Evolutionary conservation across 2,797 vertebrate genomes (phyloP).

Genomic region (Craterocephalus amniculus): DNA sequence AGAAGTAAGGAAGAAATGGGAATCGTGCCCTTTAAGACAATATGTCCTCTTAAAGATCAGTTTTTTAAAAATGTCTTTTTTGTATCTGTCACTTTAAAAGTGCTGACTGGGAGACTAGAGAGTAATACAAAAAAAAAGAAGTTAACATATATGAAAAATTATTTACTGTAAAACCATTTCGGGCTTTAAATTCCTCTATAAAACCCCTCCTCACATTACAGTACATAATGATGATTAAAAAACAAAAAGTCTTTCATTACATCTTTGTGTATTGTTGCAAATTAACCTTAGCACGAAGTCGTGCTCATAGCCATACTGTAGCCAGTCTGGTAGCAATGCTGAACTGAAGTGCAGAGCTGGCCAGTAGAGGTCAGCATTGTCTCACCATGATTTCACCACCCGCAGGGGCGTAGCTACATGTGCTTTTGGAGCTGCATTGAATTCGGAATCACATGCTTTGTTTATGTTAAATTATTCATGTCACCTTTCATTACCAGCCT

Average conservation of each 20-base stretch:
- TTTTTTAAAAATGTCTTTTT: background rate
- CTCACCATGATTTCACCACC: slow-evolving; percentile 35
- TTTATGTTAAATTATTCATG: slow-evolving; percentile 75
- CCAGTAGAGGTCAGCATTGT: slow-evolving; percentile 78
- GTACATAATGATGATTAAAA: background rate
- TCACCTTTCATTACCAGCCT: slow-evolving; percentile 70
- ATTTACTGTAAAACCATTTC: background rate
- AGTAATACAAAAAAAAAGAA: too few relatives aligned
- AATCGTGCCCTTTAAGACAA: too few relatives aligned
- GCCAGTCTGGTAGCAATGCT: background rate
- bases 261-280: too few relatives aligned
- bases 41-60: too few relatives aligned
- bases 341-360: background rate
- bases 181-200: background rate
- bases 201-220: background rate
- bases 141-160: too few relatives aligned
- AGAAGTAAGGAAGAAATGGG: too few relatives aligned
- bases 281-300: too few relatives aligned
- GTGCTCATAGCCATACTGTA: too few relatives aligned
- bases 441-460: slow-evolving; percentile 62
- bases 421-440: slow-evolving; percentile 35
- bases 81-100: background rate
- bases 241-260: background rate
- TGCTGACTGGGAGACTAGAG: background rate
- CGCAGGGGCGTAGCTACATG: background rate